Evolutionary conservation across 2,888 invertebrate species (phyloP), one percentile per base, ranked within the genome.

Genomic region (Lamellibrachia satsuma): DNA sequence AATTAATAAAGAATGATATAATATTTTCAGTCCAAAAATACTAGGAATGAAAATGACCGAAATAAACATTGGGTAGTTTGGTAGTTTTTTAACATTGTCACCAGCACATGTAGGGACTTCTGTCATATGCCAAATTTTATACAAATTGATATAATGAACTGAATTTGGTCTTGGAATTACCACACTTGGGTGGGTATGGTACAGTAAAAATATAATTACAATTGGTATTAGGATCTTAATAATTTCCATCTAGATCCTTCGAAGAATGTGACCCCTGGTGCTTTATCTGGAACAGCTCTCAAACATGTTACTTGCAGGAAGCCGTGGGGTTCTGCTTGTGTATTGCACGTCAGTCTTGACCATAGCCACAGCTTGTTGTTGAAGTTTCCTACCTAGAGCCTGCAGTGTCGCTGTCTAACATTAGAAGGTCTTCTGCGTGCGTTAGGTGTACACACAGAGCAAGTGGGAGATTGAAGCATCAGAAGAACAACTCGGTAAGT

Each of bases 401-500:
- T 55, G 93, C 90, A 22, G 52, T 52, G 92, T 75, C 75, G 75
- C 75, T 75, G 75, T 75, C 75, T 90, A 92, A 91, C 55, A 60
- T 52, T 75, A 27, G 92, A 92, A 91, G 39, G 93, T 92, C 75
- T 75, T 92, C 92, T 27, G 52, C 90, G 93, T 91, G 93, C 95
- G 94, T 95, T 92, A 96, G 96, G 95, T 94, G 75, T 95, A 95
- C 94, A 95, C 95, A 94, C 96, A 96, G 94, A 96, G 96, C 94
- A 96, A 95, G 93, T 98, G 98, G 98, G 98, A 98, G 97, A 97
- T 98, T 97, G 98, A 98, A 97, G 97, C 98, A 97, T 98, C 98
- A 94, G 97, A 97, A 95, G 97, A 97, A 95, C 98, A 98, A 97
- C 97, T 98, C 97, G 98, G 98, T 98, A 97, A 98, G 98, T 94